Evolutionary conservation across 2,113 vertebrate genomes (phyloP), one percentile per base, ranked within the genome.

Genomic region (Scatophagus argus): DNA sequence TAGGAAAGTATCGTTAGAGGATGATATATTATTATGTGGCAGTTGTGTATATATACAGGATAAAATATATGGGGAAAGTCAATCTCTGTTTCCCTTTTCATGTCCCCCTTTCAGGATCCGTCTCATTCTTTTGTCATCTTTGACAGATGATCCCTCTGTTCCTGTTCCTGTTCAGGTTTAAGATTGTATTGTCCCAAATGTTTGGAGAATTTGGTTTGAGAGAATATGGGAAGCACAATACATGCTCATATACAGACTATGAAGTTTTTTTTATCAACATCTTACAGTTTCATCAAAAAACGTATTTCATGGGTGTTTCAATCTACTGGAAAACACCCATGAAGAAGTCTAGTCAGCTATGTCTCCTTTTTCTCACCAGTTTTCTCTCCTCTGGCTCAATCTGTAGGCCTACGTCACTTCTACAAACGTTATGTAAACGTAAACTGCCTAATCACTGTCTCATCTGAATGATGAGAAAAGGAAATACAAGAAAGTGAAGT

Each of bases 401-500:
- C 13, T 65, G 61, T 23, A n/a, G 44, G 0, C 39, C 7, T 13
- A 10, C 55, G 55, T 64, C 43, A 58, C 21, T 67, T 69, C 25
- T 59, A 4, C 46, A 7, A 43, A 13, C 0, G 2, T 41, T 23
- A 6, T 60, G 16, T 21, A n/a, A n/a, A n/a, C n/a, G n/a, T n/a
- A n/a, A n/a, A n/a, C n/a, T 77, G 63, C 0, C 0, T 69, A 70
- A 59, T 12, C 13, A 19, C 21, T 19, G 21, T 68, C 47, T 56
- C 9, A 5, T 36, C 31, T n/a, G n/a, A n/a, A 58, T 11, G 2
- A 21, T 36, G 61, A 34, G 19, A 52, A 56, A 55, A 17, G 29
- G 27, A 67, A 67, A 62, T 49, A 13, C 13, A 39, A 64, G 5
- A 74, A 55, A 43, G 58, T 47, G 63, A 63, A 73, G 74, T 63